These are phyloP conservation scores for Escarpia spicata DNA, from an alignment of 2,888 invertebrate species.

Conservation along the genomic window DNA sequence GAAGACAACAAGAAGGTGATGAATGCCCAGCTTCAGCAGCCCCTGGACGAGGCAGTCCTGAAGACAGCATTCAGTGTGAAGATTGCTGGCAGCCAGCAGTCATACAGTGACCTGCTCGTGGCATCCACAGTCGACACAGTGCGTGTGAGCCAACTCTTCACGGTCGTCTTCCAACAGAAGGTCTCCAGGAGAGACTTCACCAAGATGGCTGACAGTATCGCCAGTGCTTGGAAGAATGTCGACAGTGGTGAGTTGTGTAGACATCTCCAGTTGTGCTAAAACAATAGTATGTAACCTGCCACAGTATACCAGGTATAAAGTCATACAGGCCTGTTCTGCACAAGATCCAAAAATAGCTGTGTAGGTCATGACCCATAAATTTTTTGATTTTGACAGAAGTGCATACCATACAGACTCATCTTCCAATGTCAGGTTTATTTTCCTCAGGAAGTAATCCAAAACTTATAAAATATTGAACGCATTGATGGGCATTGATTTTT, in stretches of 20 bases:
- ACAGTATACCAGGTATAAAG: too few relatives aligned
- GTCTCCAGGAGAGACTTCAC: neutral
- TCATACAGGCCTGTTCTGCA: too few relatives aligned
- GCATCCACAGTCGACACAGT: neutral
- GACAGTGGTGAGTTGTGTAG: neutral
- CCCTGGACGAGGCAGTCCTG: neutral
- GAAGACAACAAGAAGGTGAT: neutral
- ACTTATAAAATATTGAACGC: too few relatives aligned
- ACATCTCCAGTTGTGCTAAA: neutral
- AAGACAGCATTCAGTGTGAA: neutral
- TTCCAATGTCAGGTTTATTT: too few relatives aligned
- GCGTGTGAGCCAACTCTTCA: neutral
- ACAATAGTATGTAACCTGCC: too few relatives aligned
- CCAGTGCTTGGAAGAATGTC: neutral
- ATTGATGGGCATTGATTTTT: too few relatives aligned
- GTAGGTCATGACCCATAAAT: too few relatives aligned
- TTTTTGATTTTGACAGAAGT: too few relatives aligned
- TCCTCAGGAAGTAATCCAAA: too few relatives aligned
- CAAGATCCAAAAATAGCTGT: too few relatives aligned
- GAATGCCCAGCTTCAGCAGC: neutral
- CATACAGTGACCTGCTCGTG: neutral
- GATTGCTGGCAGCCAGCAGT: neutral
- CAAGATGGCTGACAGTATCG: neutral
- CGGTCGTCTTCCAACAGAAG: neutral
- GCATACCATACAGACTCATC: too few relatives aligned